Percentiles rank a stretch among this genome's conserved stretches.
These are phyloP conservation scores for Callionymus lyra DNA, from an alignment of 2,113 vertebrate genomes.

Conservation along the genomic window DNA sequence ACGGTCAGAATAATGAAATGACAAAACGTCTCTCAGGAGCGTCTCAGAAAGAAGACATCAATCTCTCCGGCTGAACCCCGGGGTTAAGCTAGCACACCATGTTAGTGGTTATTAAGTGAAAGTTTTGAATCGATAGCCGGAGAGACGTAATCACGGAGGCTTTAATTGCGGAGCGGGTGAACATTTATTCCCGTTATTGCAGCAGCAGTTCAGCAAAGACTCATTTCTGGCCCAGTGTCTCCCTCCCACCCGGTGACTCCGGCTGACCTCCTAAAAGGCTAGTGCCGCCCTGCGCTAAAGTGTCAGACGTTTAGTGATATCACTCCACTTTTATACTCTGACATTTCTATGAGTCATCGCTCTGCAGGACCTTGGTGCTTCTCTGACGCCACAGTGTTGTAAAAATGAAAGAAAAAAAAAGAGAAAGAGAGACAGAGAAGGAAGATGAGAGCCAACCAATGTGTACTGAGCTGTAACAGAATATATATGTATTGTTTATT, in stretches of 20 bases:
- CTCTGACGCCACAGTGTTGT: conserved; percentile 3
- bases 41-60: conserved; percentile 54
- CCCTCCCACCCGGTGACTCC: conserved; percentile 22
- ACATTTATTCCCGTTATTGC: conserved; percentile 71
- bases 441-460: too few relatives aligned
- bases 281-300: conserved; percentile 9
- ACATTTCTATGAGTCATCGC: conserved; percentile 35
- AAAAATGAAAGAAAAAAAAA: not conserved
- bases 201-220: conserved; percentile 57
- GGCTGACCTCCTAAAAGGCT: conserved; percentile 35
- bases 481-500: too few relatives aligned
- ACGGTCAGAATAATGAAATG: conserved; percentile 60
- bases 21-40: conserved; percentile 58
- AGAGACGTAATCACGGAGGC: conserved; percentile 66
- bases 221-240: conserved; percentile 46
- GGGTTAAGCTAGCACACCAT: conserved; percentile 69
- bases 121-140: conserved; percentile 69
- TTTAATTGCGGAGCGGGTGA: conserved; percentile 70
- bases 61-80: conserved; percentile 59
- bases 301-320: conserved; percentile 31
- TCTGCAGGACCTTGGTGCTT: not conserved
- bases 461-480: too few relatives aligned
- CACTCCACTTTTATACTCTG: conserved; percentile 25
- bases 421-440: too few relatives aligned
- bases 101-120: conserved; percentile 72